Conservation (phyloP, 2,797 vertebrate species). For the Enteromius mattozi region DNA sequence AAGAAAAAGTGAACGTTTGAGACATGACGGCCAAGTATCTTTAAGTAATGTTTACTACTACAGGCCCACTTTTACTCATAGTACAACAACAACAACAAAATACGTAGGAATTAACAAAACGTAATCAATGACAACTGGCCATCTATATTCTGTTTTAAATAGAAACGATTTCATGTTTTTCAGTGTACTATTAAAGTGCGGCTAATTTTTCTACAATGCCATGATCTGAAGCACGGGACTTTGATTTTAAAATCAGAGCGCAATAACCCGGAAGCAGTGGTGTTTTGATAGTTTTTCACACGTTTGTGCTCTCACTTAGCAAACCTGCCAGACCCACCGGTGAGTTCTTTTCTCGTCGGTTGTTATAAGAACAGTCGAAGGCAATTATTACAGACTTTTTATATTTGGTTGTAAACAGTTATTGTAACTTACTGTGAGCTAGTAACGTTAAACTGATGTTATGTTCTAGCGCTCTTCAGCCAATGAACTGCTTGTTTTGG, state of each 20-base stretch:
- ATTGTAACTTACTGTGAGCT: background rate
- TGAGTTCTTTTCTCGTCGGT: background rate
- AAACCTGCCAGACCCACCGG: background rate
- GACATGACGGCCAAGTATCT: background rate
- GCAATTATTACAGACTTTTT: background rate
- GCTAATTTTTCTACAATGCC: background rate
- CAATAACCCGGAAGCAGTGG: constrained; percentile 8
- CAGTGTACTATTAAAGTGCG: background rate
- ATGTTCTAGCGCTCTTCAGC: background rate
- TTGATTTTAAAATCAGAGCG: background rate
- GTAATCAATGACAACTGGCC: background rate
- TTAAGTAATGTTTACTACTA: background rate
- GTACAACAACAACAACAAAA: background rate
- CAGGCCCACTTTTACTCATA: background rate
- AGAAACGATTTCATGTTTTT: background rate
- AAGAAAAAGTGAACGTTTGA: background rate
- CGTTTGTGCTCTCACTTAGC: background rate
- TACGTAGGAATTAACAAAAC: background rate
- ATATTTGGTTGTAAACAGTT: background rate
- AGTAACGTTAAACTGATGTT: background rate
- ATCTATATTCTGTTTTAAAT: background rate
- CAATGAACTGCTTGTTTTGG: background rate
- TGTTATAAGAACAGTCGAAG: background rate
- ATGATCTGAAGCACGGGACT: background rate
- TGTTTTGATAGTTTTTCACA: background rate